Percentiles rank a stretch among this genome's conserved stretches.
Evolutionary conservation across 1,140 invertebrate species (phyloP).

Genomic region (Meloidogyne hapla): DNA sequence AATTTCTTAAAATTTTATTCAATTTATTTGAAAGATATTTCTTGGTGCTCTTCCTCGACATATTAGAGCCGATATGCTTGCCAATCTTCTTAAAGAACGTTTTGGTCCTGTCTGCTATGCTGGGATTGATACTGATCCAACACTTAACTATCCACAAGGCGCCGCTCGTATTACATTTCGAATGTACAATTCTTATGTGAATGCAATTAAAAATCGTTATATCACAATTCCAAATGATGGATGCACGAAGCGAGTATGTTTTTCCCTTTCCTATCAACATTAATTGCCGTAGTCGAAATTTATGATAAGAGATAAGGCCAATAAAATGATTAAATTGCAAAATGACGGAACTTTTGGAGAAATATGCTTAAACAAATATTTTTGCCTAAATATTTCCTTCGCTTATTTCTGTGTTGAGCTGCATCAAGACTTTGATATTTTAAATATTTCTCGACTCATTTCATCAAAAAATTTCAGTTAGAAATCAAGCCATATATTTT

Average conservation of each 20-base stretch:
- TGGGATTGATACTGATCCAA: conserved; percentile 97
- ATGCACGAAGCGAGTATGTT: conserved; percentile 11
- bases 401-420: no score
- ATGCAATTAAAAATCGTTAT: conserved; percentile 5
- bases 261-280: conserved; percentile 87
- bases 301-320: no score
- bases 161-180: conserved; percentile 96
- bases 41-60: conserved; percentile 96
- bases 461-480: conserved; percentile 68
- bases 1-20: not conserved
- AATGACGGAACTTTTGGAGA: no score
- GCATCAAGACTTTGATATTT: no score
- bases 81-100: conserved; percentile 73
- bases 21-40: conserved; percentile 71
- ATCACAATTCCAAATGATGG: conserved; percentile 72
- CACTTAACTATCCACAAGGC: conserved; percentile 98
- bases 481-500: conserved; percentile 97
- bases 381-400: no score
- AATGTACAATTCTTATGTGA: conserved; percentile 72
- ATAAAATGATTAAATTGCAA: no score
- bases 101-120: conserved; percentile 87
- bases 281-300: conserved; percentile 90
- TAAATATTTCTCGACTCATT: conserved; percentile 10
- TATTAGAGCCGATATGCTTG: conserved; percentile 78
- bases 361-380: no score